phyloP scores from a whole-genome alignment of 2,888 invertebrate species.

The Coelopa pilipes region DNA sequence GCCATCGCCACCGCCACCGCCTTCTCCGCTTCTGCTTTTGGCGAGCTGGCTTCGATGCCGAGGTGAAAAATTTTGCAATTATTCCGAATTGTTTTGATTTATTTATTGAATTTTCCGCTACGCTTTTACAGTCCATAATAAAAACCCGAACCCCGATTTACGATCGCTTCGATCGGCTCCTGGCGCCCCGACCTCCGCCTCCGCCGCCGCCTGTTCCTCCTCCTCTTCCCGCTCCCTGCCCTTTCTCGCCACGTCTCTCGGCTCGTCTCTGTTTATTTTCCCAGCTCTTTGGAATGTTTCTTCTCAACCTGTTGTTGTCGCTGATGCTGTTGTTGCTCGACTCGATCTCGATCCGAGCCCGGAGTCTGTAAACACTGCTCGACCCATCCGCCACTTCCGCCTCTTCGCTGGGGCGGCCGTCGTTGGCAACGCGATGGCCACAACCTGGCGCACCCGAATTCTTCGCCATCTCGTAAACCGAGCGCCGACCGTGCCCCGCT shows the following conservation, averaged over 20 bases:
- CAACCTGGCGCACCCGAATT: slow-evolving; percentile 34
- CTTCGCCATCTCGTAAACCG: too few species aligned
- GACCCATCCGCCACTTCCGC: slow-evolving; percentile 32
- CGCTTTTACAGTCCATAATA: slow-evolving; percentile 21
- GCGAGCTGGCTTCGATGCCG: too few species aligned
- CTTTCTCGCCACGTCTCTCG: not conserved
- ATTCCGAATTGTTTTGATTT: slow-evolving; percentile 17
- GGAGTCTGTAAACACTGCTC: slow-evolving; percentile 2
- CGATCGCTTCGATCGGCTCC: slow-evolving; percentile 1
- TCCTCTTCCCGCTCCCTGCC: too few species aligned
- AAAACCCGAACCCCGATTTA: slow-evolving; percentile 3
- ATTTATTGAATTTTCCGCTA: slow-evolving; percentile 9
- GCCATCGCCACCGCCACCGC: not conserved
- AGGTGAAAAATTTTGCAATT: slow-evolving; percentile 5
- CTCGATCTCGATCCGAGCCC: not conserved
- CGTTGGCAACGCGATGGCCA: slow-evolving; percentile 20
- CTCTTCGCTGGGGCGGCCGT: slow-evolving; percentile 23
- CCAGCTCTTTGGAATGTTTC: slow-evolving; percentile 25
- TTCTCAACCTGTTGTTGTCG: not conserved
- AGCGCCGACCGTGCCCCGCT: too few species aligned
- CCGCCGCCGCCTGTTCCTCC: too few species aligned
- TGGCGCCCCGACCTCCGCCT: too few species aligned
- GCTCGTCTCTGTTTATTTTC: slow-evolving; percentile 29
- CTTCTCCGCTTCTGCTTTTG: not conserved
- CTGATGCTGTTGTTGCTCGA: slow-evolving; percentile 5